phyloP scores from a whole-genome alignment of 2,113 vertebrate species.

The Cololabis saira region DNA sequence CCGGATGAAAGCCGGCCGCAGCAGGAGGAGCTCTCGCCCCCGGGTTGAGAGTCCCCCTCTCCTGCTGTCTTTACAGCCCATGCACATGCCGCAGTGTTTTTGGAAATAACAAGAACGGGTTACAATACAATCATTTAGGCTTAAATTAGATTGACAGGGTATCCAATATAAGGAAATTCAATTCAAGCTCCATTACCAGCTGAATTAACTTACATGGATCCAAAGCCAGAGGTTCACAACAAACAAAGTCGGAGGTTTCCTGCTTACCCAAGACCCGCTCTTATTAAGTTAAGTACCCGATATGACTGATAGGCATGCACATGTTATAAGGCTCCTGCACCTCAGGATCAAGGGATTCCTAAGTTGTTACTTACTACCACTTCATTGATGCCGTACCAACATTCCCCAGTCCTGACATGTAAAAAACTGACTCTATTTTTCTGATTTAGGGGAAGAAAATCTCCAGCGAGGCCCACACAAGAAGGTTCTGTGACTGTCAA shows the following conservation, averaged over 20 bases:
- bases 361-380: not conserved
- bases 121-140: constrained; percentile 69
- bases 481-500: constrained; percentile 19
- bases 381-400: too few relatives aligned
- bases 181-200: constrained; percentile 64
- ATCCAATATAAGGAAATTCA: constrained; percentile 72
- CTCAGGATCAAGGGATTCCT: constrained; percentile 16
- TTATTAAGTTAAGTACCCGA: constrained; percentile 40
- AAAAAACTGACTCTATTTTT: too few relatives aligned
- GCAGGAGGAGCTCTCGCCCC: constrained; percentile 38
- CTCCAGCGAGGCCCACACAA: constrained; percentile 28
- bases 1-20: constrained; percentile 54
- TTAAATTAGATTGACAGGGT: constrained; percentile 74
- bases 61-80: constrained; percentile 49
- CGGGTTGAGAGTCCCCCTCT: constrained; percentile 33
- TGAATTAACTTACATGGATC: constrained; percentile 62
- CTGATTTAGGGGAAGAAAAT: not conserved
- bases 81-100: constrained; percentile 51
- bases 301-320: constrained; percentile 54
- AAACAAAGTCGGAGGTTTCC: constrained; percentile 59
- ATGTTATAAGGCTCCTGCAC: constrained; percentile 15
- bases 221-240: constrained; percentile 60
- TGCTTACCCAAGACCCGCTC: constrained; percentile 31
- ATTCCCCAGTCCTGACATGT: too few relatives aligned
- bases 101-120: constrained; percentile 66